Base-by-base conservation (phyloP, 1,140 invertebrate species). In the Danaus plexippus region DNA sequence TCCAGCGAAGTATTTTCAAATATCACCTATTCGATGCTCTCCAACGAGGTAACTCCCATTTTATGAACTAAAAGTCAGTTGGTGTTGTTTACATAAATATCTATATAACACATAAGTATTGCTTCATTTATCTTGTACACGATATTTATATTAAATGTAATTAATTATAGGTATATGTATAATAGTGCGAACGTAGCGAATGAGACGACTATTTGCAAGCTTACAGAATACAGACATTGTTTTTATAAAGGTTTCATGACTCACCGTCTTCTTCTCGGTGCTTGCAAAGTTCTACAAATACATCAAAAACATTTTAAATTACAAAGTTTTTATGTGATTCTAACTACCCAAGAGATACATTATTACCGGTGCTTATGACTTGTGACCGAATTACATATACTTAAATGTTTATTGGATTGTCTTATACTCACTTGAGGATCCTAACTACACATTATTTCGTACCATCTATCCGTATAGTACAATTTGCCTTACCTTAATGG, bases 401-500 rank as follows among this genome's bases (percentile, higher is more conserved):
- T 48, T 59, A 60, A 62, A 7, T 32, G 1, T 32, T 7, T 32
- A 3, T 32, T 32, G 22, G 7, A 32, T 32, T 6, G 18, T 32
- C 22, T 4, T 3, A 32, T 32, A 32, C 22, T 32, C 22, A 32
- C 22, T 7, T 32, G 22, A 32, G 22, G 7, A 11, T 52, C 49
- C n/a, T 52, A 52, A 52, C 22, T 32, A 32, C 2, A 32, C 15
- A 15, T 15, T 32, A 6, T 32, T 32, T 32, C 22, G 22, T 32
- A 32, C 5, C 22, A 32, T 32, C 4, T 32, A 32, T 32, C 5
- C 4, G 22, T 32, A 32, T 32, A 32, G 22, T 32, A 32, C 22
- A 32, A 32, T 32, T 5, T 32, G 22, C 22, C 22, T 89, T 92
- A 98, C 96, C 93, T 97, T 96, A 40, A 97, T 89, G 59, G 91